Evolutionary conservation across 2,888 invertebrate species (phyloP).

Genomic region (Cataglyphis rosenhaueri): DNA sequence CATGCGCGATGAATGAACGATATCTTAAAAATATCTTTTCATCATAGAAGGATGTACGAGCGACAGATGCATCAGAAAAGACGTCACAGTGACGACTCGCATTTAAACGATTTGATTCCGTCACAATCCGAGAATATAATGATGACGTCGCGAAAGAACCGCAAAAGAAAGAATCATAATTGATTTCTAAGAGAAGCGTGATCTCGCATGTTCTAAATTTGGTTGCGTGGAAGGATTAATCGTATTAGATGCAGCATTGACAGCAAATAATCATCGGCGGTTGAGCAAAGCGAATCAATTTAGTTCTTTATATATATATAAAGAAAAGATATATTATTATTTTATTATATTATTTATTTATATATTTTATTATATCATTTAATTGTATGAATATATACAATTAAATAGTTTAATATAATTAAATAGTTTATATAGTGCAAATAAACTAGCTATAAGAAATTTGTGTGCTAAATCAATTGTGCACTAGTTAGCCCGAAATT

Average conservation of each 20-base stretch:
- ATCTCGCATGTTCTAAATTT: constrained; percentile 55
- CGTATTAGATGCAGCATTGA: constrained; percentile 18
- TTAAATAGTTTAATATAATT: background rate
- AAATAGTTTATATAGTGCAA: background rate
- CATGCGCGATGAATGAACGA: constrained; percentile 75
- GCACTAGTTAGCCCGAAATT: constrained; percentile 26
- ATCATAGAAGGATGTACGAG: constrained; percentile 10
- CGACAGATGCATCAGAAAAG: constrained; percentile 64
- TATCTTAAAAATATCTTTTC: constrained; percentile 69
- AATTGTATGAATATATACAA: constrained; percentile 4
- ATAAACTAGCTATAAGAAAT: background rate
- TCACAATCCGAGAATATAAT: constrained; percentile 68
- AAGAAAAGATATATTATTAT: background rate
- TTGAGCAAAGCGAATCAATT: constrained; percentile 25
- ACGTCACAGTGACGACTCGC: constrained; percentile 38
- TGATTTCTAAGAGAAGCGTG: background rate
- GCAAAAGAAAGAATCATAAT: constrained; percentile 31
- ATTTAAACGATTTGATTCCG: constrained; percentile 60
- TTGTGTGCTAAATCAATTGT: constrained; percentile 8
- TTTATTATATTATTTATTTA: background rate
- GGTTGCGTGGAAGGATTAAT: constrained; percentile 35
- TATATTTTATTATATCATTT: background rate
- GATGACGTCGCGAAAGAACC: constrained; percentile 46
- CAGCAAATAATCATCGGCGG: constrained; percentile 22
- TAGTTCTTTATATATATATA: background rate